Evolutionary conservation across 2,797 vertebrate genomes (phyloP), one percentile per base, ranked within the genome.

Genomic region (Lepilemur ruficaudatus): DNA sequence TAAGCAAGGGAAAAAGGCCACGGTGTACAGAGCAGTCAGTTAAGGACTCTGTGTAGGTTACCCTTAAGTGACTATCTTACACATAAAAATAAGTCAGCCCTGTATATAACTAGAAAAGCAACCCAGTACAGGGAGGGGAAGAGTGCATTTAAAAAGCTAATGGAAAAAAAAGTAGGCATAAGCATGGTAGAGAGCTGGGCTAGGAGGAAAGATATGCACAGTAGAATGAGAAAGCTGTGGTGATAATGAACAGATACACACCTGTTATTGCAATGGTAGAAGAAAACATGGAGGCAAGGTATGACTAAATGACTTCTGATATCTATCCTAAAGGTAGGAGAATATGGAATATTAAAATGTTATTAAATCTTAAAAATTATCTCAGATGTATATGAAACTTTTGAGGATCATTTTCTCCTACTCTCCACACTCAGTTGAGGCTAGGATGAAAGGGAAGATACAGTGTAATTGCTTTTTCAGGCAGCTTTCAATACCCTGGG

Each of bases 161-260:
- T 35, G 23, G 5, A 48, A 43, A n/a, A 75, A 55, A 43, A 50
- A 25, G 46, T 59, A 32, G 1, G 32, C 46, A 18, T 43, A 15
- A 35, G 6, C 7, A 59, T 1, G 1, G 7, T 10, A 87, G n/a
- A 75, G 3, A n/a, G 15, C 12, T 30, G 11, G 48, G 0, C 2
- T 28, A 18, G 1, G 48, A n/a, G 17, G 32, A 73, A 7, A 8
- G 23, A 38, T n/a, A 7, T 57, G 25, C 1, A 38, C 1, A 79
- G 6, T 17, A 25, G 1, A 7, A 6, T 65, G 65, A 13, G 41
- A 6, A 25, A 69, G 46, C 5, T 14, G 0, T 22, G 18, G 4
- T 50, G 46, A 25, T 15, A 41, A 61, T 18, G 35, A 30, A 55
- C 52, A 61, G 35, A 22, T 1, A 63, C 5, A 22, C n/a, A 8